These are phyloP conservation scores for Carposina sasakii DNA, from an alignment of 1,140 invertebrate genomes.

Conservation along the genomic window DNA sequence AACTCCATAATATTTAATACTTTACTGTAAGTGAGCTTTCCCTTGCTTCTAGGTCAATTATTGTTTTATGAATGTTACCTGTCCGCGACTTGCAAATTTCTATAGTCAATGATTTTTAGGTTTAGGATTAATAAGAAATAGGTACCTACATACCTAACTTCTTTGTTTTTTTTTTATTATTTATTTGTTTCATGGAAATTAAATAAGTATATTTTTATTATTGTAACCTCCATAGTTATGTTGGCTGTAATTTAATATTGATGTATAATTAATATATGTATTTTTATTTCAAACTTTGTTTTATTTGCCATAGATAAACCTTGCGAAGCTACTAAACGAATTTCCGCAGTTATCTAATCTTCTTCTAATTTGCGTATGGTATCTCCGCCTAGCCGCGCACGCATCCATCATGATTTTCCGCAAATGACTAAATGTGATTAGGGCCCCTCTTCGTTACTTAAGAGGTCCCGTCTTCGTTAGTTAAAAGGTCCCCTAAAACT, in stretches of 20 bases:
- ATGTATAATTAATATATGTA: conserved; percentile 73
- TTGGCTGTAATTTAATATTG: conserved; percentile 72
- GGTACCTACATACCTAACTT: conserved; percentile 53
- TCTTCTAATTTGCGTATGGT: too few relatives aligned
- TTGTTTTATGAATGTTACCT: conserved; percentile 66
- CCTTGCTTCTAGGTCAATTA: conserved; percentile 67
- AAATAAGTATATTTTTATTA: conserved; percentile 73
- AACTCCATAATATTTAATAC: conserved; percentile 65
- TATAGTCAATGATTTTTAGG: conserved; percentile 69
- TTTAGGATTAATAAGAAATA: conserved; percentile 55
- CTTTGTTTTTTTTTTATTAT: conserved; percentile 71
- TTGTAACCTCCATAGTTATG: conserved; percentile 68
- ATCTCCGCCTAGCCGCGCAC: too few relatives aligned
- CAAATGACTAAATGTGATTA: too few relatives aligned
- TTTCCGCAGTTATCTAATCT: too few relatives aligned
- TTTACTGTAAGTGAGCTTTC: conserved; percentile 59
- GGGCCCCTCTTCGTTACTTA: too few relatives aligned
- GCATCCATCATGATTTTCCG: too few relatives aligned
- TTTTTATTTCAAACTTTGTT: conserved; percentile 62
- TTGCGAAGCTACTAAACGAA: not conserved
- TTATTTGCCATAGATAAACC: conserved; percentile 18
- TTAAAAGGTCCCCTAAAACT: too few relatives aligned
- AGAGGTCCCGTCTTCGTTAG: too few relatives aligned
- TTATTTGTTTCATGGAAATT: conserved; percentile 67
- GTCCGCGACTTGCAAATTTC: conserved; percentile 56